phyloP scores from a whole-genome alignment of 2,797 vertebrate species.

The Silurus aristotelis region DNA sequence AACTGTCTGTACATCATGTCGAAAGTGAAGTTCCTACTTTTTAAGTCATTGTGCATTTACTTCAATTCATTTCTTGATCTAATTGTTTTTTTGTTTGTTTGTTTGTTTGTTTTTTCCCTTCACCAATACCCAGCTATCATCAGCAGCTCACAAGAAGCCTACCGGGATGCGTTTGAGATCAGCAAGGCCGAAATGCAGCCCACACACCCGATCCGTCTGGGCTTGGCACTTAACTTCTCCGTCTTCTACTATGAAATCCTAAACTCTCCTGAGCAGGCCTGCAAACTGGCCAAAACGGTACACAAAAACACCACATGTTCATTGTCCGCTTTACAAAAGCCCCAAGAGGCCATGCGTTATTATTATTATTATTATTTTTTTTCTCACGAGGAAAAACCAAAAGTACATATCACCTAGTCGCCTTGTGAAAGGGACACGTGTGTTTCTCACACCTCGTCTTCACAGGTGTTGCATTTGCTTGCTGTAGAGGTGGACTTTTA shows the following conservation, averaged over 20 bases:
- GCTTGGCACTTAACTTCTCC: constrained; percentile 95
- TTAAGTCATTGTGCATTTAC: background rate
- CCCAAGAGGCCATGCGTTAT: no score
- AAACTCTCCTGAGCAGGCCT: constrained; percentile 88
- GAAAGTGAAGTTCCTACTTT: background rate
- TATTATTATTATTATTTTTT: no score
- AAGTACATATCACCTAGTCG: no score
- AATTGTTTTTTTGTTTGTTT: background rate
- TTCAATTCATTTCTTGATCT: no score
- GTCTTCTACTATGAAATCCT: constrained; percentile 98
- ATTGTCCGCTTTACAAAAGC: background rate
- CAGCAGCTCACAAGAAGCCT: constrained; percentile 82
- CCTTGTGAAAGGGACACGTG: no score
- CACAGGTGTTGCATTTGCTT: no score
- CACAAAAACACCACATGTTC: background rate
- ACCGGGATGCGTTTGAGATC: constrained; percentile 87
- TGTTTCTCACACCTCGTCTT: no score
- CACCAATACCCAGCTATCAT: constrained; percentile 76
- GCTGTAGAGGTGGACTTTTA: no score
- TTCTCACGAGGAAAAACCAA: no score
- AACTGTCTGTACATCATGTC: background rate
- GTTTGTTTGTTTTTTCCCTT: background rate
- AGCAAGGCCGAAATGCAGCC: constrained; percentile 86
- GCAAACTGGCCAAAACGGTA: constrained; percentile 89
- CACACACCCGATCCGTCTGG: constrained; percentile 95